Percentiles rank a stretch among this genome's conserved stretches.
Evolutionary conservation across 2,888 invertebrate genomes (phyloP).

Genomic region (Pterostichus madidus): DNA sequence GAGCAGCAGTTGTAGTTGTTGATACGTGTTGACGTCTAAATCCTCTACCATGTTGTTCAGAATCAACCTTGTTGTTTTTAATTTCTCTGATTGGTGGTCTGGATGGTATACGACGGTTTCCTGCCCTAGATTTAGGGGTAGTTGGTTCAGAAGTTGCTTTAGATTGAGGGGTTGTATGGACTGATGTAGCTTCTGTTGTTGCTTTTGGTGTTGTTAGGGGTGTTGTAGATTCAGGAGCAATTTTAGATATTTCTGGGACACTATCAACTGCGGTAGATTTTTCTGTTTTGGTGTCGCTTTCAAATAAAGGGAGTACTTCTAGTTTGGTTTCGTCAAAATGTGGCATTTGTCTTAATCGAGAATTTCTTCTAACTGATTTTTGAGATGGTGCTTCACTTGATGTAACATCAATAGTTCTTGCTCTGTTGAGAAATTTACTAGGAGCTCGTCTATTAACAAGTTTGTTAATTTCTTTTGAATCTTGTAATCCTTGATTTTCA

Average conservation of each 20-base stretch:
- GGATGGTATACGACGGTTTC: slow-evolving; percentile 36
- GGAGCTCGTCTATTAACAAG: not conserved
- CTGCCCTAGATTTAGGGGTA: slow-evolving; percentile 17
- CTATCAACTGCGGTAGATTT: slow-evolving; percentile 66
- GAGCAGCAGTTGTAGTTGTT: slow-evolving; percentile 32
- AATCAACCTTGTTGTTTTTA: slow-evolving; percentile 60
- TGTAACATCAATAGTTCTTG: slow-evolving; percentile 43
- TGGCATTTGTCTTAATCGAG: slow-evolving; percentile 71
- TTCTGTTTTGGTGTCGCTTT: slow-evolving; percentile 74
- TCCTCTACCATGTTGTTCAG: slow-evolving; percentile 1
- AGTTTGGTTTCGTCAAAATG: slow-evolving; percentile 74
- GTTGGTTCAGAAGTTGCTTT: slow-evolving; percentile 16
- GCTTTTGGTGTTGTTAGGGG: slow-evolving; percentile 49
- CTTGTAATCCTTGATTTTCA: slow-evolving; percentile 42
- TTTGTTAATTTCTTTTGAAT: slow-evolving; percentile 47
- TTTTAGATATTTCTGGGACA: slow-evolving; percentile 54
- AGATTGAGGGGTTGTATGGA: slow-evolving; percentile 1
- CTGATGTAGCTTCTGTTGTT: slow-evolving; percentile 8
- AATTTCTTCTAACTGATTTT: slow-evolving; percentile 55
- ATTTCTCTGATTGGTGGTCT: slow-evolving; percentile 57
- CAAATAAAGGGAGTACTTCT: slow-evolving; percentile 75
- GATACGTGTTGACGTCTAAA: slow-evolving; percentile 17
- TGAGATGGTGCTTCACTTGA: slow-evolving; percentile 33
- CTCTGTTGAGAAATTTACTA: slow-evolving; percentile 35
- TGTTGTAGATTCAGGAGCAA: slow-evolving; percentile 35